Base-by-base conservation (phyloP, 2,113 vertebrate genomes). In the Pterocles burchelli region DNA sequence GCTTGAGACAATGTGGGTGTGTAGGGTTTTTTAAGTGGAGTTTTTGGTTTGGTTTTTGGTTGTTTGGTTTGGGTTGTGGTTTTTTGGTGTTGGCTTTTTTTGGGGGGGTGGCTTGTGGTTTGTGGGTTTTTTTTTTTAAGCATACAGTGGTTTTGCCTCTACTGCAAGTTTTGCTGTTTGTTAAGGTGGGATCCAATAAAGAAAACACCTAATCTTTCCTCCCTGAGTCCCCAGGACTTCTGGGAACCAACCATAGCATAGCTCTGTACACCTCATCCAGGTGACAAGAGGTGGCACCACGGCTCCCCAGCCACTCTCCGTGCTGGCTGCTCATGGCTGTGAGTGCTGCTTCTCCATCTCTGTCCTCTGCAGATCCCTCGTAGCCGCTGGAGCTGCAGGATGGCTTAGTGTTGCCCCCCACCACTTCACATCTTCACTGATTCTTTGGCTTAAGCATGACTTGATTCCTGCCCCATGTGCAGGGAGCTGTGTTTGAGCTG, bases 251-350 rank as follows among this genome's bases (percentile, higher is more conserved):
- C 8, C 1, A 2, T 33, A 41, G 41, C 4, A 3, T 17, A 48
- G 21, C 59, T 46, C 72, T 14, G 17, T 9, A 2, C 6, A 0
- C 33, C 29, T 29, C 10, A 3, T 29, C 22, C 1, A 0, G 34
- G 65, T 43, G 76, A 18, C 36, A 18, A 29, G 59, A 34, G 52
- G 48, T 57, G 66, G 48, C 41, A 13, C 19, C 14, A 22, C 6
- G 2, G 38, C 13, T 72, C n/a, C 49, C 5, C 22, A 13, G 58
- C 54, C 20, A 46, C 46, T 48, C 45, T 48, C 1, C 0, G 26
- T 43, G 6, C n/a, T 33, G 80, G 6, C 33, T 76, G 55, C 62
- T 1, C 3, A 19, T 11, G 55, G 36, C 72, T 66, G 29, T 0
- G 5, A 14, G 66, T 33, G 25, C 45, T n/a, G 43, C 20, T 51